Conservation (phyloP, 2,113 vertebrate genomes). For the Cynocephalus volans region DNA sequence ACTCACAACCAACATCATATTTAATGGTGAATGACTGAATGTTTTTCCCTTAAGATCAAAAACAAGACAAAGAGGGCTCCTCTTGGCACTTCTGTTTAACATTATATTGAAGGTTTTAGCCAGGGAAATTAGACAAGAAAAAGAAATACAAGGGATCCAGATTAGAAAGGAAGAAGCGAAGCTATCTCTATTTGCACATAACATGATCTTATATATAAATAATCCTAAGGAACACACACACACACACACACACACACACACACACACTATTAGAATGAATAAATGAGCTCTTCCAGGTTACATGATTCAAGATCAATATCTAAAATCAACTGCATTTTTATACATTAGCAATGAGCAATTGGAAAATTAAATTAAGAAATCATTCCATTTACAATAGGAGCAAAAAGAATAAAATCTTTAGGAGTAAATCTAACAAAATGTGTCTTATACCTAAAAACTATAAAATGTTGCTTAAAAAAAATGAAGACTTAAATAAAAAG, state of each 20-base stretch:
- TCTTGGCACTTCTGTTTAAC: not conserved
- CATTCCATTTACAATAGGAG: not conserved
- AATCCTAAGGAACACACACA: not conserved
- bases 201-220: not conserved
- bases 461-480: not conserved
- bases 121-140: not conserved
- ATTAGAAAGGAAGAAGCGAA: not conserved
- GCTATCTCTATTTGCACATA: not conserved
- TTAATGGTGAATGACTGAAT: too few relatives aligned
- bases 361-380: constrained; percentile 9
- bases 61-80: not conserved
- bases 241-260: not conserved
- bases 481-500: not conserved
- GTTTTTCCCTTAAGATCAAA: not conserved
- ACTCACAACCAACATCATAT: not conserved
- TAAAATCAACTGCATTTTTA: not conserved
- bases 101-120: not conserved
- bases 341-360: not conserved
- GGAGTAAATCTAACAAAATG: constrained; percentile 7
- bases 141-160: not conserved
- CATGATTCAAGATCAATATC: not conserved
- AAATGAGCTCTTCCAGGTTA: not conserved
- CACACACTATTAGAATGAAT: not conserved
- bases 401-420: not conserved
- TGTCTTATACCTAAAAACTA: not conserved